Conservation (phyloP, 2,113 vertebrate species). For the Zosterops pallidus region DNA sequence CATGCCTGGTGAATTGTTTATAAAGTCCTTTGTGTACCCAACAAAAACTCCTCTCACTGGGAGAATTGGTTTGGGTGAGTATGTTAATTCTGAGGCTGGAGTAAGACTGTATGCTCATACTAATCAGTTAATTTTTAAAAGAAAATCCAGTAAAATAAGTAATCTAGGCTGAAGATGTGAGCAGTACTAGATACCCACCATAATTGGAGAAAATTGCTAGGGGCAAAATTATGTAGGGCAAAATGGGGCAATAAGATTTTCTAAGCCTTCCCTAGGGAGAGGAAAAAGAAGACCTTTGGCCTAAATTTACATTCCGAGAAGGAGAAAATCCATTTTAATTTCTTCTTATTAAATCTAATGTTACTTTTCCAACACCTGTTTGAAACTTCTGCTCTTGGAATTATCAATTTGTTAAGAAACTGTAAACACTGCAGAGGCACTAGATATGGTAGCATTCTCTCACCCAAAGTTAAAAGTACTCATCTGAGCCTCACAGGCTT, state of each 20-base stretch:
- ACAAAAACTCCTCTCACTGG: neutral
- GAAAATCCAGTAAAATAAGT: neutral
- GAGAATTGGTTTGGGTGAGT: neutral
- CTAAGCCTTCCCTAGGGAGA: neutral
- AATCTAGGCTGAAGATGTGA: neutral
- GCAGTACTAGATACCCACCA: neutral
- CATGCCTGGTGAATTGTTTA: neutral
- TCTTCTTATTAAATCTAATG: neutral
- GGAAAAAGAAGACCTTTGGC: neutral
- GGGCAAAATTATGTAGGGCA: neutral
- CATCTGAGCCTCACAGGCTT: neutral
- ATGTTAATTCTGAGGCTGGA: neutral
- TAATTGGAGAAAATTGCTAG: neutral
- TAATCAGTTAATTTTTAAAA: constrained; percentile 20
- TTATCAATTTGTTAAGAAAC: neutral
- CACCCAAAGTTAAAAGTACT: neutral
- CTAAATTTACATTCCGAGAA: neutral
- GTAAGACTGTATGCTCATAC: neutral
- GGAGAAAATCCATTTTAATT: neutral
- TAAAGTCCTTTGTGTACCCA: neutral
- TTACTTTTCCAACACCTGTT: neutral
- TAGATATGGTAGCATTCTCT: neutral
- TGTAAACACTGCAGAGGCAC: neutral
- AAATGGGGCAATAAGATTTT: neutral
- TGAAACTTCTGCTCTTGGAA: neutral